Evolutionary conservation across 2,113 vertebrate genomes (phyloP).

Genomic region (Bolborhynchus lineola): DNA sequence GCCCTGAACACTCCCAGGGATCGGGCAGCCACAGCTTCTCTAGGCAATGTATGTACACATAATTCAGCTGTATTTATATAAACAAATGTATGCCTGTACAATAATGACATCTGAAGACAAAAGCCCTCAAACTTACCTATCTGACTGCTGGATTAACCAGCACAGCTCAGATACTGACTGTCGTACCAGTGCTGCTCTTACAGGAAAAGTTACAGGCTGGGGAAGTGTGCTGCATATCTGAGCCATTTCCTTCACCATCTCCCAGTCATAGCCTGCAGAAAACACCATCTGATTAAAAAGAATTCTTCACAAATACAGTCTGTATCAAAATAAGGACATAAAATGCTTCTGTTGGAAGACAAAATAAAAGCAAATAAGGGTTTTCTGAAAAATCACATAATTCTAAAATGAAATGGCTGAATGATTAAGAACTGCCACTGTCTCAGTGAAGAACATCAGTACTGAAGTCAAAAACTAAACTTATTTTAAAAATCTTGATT

Average conservation of each 20-base stretch:
- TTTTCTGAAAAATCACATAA: background rate
- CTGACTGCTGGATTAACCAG: constrained; percentile 86
- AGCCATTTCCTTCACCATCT: constrained; percentile 87
- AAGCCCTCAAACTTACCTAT: constrained; percentile 72
- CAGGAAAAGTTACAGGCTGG: constrained; percentile 87
- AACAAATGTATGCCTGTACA: background rate
- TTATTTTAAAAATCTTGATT: background rate
- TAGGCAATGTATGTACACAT: background rate
- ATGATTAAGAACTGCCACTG: background rate
- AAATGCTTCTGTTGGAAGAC: background rate
- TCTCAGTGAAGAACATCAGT: background rate
- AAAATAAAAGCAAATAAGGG: background rate
- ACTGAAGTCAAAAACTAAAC: background rate
- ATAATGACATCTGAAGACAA: background rate
- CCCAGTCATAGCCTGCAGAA: constrained; percentile 85
- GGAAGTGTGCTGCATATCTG: constrained; percentile 72
- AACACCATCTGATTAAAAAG: background rate
- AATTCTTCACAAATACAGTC: background rate
- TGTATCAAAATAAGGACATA: background rate
- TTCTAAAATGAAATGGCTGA: background rate
- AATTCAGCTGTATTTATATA: background rate
- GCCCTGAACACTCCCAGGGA: background rate
- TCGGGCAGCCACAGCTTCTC: background rate
- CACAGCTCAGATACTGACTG: constrained; percentile 79
- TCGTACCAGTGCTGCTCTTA: constrained; percentile 82